Base-by-base conservation (phyloP, 2,797 vertebrate species). In the Mastacembelus armatus region DNA sequence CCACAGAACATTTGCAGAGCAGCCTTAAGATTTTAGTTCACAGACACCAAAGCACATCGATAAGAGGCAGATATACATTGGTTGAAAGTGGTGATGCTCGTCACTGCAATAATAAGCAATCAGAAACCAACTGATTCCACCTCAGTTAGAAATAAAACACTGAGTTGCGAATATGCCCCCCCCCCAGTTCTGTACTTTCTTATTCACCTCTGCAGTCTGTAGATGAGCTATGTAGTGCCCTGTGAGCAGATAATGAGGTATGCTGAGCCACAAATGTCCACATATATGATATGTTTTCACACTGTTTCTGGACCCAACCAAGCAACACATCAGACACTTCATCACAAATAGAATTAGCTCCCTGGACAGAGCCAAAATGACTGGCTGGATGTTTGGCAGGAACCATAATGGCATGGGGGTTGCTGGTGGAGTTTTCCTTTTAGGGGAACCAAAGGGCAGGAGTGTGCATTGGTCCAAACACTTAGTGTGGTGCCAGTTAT, bases 301-400 rank as follows among this genome's bases (percentile, higher is more conserved):
- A 36, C 66, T 47, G 68, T 62, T 66, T 65, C 47, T 48, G 45
- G 60, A 55, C 24, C 33, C 8, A 26, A 38, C 64, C 26, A 48
- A 30, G 45, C 47, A 18, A 68, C 71, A 66, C 84, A 68, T 69
- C 75, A 81, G 71, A 73, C 62, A 80, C 70, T 78, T 86, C 85
- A 88, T 87, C 74, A 63, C 72, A 87, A 83, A 88, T 72, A 84
- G 77, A 84, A 89, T 85, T 85, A 88, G 69, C 60, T 78, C 66
- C 86, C 86, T 38, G 71, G 76, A 65, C 69, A 77, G 86, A 77
- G 39, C 11, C 73, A 71, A 83, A 85, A 65, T 83, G 71, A 62
- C 72, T 32, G 38, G 69, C 69, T 61, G 83, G 33, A 60, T 71
- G 50, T 86, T 70, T 73, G 63, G 71, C 57, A 71, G 73, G 74